Conservation (phyloP, 35 echinoderm and acorn worm genomes). For the Diadema setosum region DNA sequence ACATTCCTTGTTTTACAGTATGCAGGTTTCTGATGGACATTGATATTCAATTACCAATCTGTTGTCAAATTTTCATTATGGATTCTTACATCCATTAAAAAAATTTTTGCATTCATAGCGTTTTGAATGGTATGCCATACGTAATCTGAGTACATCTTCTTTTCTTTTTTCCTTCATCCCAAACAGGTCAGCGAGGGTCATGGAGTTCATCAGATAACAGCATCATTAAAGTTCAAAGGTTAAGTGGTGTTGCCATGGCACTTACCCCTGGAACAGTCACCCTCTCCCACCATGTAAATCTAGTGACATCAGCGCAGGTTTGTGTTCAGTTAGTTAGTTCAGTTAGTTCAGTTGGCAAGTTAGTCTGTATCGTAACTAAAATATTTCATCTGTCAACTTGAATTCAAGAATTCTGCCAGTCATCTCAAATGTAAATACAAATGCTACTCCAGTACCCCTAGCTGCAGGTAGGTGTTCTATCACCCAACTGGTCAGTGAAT, state of each 20-base stretch:
- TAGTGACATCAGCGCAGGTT: conserved; percentile 35
- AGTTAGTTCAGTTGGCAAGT: neutral
- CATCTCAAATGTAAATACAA: neutral
- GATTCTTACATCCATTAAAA: neutral
- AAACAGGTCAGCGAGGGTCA: conserved; percentile 20
- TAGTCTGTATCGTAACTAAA: neutral
- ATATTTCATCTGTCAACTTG: neutral
- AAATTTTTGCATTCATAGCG: neutral
- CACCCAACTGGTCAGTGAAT: no score
- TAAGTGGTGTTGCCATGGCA: conserved; percentile 1
- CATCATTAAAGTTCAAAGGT: conserved; percentile 24
- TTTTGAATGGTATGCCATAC: neutral
- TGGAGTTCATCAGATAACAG: conserved; percentile 26
- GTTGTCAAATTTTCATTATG: neutral
- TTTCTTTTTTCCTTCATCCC: neutral
- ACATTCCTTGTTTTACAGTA: no score
- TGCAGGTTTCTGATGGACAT: neutral
- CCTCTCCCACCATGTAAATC: conserved; percentile 24
- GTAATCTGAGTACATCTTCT: neutral
- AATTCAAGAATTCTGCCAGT: neutral
- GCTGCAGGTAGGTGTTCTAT: neutral
- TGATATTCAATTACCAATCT: neutral
- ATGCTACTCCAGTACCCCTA: neutral
- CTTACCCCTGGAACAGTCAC: conserved; percentile 11
- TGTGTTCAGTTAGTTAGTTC: neutral